Evolutionary conservation across 2,888 invertebrate genomes (phyloP).

Genomic region (Biston betularia): DNA sequence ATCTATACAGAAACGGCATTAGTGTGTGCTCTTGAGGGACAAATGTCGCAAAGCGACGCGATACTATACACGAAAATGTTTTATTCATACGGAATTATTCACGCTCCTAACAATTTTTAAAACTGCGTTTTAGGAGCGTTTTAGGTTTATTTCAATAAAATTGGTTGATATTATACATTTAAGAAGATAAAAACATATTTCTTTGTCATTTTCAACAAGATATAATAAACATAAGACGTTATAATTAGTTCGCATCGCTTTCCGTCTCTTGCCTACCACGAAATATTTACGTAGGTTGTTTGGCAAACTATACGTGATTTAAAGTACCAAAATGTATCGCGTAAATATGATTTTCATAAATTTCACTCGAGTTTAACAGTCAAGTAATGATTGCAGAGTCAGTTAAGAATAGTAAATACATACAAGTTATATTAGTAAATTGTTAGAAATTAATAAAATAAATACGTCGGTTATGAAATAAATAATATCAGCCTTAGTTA

Average conservation of each 20-base stretch:
- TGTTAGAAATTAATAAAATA: not conserved
- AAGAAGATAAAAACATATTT: too few species aligned
- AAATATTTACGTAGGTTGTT: not conserved
- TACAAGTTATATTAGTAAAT: not conserved
- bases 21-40: not conserved
- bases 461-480: not conserved
- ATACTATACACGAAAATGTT: not conserved
- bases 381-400: not conserved
- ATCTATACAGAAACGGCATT: not conserved
- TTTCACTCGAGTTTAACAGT: not conserved
- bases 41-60: conserved; percentile 1
- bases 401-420: not conserved
- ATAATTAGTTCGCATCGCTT: not conserved
- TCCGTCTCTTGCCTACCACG: not conserved
- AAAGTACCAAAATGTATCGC: not conserved
- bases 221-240: too few species aligned
- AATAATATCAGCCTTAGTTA: not conserved
- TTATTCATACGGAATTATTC: too few species aligned
- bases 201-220: too few species aligned
- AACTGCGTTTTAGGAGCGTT: too few species aligned
- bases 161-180: too few species aligned
- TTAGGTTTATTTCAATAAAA: too few species aligned
- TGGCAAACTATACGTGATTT: conserved; percentile 2
- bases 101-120: too few species aligned
- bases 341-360: not conserved